phyloP scores from a whole-genome alignment of 2,888 invertebrate genomes.

The Tryphoninae sp. region DNA sequence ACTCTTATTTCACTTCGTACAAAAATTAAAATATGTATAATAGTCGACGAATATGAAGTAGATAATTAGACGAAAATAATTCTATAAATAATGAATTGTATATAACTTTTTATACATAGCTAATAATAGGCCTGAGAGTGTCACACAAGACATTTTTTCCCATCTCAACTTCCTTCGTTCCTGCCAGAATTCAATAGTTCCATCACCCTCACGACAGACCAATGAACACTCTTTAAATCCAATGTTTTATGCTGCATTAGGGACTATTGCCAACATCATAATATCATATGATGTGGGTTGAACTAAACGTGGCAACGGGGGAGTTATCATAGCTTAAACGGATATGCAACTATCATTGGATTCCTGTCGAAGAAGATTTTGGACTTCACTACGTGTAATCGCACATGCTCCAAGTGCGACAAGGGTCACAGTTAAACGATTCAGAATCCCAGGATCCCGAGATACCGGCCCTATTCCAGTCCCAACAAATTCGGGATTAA shows the following conservation, averaged over 20 bases:
- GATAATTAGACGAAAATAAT: too few relatives aligned
- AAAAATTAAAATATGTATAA: too few relatives aligned
- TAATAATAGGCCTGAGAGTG: background rate
- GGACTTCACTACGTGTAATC: conserved; percentile 46
- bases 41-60: too few relatives aligned
- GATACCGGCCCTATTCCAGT: too few relatives aligned
- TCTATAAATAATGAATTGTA: background rate
- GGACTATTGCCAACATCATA: conserved; percentile 51
- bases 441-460: too few relatives aligned
- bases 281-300: conserved; percentile 60
- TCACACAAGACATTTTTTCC: conserved; percentile 6
- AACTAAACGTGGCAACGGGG: conserved; percentile 4
- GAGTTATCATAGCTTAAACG: background rate
- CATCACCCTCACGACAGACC: background rate
- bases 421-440: conserved; percentile 31
- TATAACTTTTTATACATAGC: background rate
- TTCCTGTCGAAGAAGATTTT: conserved; percentile 53
- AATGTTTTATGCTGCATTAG: conserved; percentile 35
- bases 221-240: background rate
- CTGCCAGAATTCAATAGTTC: background rate
- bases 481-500: too few relatives aligned
- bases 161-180: conserved; percentile 11
- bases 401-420: conserved; percentile 56
- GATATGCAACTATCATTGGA: conserved; percentile 51
- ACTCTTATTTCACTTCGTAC: background rate